Percentiles rank a stretch among this genome's conserved stretches.
phyloP scores from a whole-genome alignment of 1,140 invertebrate genomes.

The Papilio aristodemus region DNA sequence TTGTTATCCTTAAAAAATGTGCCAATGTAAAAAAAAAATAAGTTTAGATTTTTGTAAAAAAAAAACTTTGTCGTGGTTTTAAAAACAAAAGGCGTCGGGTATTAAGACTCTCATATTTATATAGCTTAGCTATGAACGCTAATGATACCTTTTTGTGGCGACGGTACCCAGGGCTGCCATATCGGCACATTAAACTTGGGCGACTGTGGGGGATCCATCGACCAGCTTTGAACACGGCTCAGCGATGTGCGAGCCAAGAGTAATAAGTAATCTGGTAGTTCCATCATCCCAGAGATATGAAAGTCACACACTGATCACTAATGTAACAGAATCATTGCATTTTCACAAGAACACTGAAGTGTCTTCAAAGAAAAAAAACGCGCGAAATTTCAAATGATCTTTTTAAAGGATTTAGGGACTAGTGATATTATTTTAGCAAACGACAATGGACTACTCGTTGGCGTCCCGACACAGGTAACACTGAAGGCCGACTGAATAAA shows the following conservation, averaged over 20 bases:
- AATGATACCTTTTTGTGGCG: conserved; percentile 65
- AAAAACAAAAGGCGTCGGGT: neutral
- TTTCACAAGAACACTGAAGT: conserved; percentile 31
- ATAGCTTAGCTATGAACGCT: neutral
- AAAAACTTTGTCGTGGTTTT: neutral
- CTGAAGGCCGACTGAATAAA: conserved; percentile 81
- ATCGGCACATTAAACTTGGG: conserved; percentile 79
- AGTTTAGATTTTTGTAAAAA: neutral
- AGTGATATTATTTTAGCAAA: conserved; percentile 45
- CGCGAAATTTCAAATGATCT: conserved; percentile 22
- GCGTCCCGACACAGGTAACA: conserved; percentile 78
- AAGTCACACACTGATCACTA: conserved; percentile 39
- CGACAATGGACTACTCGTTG: conserved; percentile 55
- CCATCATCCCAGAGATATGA: conserved; percentile 68
- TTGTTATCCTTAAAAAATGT: too few relatives aligned
- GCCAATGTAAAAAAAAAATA: too few relatives aligned
- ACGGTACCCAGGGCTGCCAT: conserved; percentile 77
- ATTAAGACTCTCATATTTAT: conserved; percentile 33
- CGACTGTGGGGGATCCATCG: conserved; percentile 78
- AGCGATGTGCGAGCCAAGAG: conserved; percentile 66
- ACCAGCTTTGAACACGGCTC: conserved; percentile 50
- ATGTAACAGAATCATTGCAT: conserved; percentile 33
- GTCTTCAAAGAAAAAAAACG: too few relatives aligned
- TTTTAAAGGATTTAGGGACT: conserved; percentile 30
- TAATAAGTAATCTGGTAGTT: conserved; percentile 72